Conservation (phyloP, 1,140 invertebrate species). For the Monomorium pharaonis region DNA sequence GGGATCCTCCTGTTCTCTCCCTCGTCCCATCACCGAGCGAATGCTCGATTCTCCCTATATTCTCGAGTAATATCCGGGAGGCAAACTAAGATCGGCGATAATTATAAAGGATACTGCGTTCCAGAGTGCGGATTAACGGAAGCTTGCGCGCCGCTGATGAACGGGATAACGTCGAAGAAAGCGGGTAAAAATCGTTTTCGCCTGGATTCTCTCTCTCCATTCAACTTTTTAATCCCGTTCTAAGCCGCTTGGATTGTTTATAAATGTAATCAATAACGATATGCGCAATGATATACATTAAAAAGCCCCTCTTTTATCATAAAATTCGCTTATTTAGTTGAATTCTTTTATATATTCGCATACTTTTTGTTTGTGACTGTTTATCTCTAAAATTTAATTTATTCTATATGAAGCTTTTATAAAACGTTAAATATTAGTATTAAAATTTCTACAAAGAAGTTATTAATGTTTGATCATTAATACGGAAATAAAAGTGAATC, state of each 20-base stretch:
- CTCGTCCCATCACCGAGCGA: background rate
- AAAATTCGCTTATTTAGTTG: background rate
- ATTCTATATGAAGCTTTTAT: background rate
- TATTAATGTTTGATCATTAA: background rate
- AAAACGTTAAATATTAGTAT: background rate
- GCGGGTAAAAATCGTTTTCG: background rate
- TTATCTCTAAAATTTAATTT: background rate
- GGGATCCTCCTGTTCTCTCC: constrained; percentile 28
- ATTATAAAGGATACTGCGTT: constrained; percentile 47
- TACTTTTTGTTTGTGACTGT: background rate
- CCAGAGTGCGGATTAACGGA: constrained; percentile 19
- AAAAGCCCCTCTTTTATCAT: background rate
- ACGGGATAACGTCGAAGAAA: background rate
- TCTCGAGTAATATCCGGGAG: constrained; percentile 13
- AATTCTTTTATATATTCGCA: background rate
- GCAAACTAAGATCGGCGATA: constrained; percentile 47
- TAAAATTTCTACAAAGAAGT: background rate
- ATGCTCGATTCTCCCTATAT: constrained; percentile 52
- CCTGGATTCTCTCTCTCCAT: background rate
- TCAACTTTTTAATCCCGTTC: background rate
- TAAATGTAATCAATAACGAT: background rate
- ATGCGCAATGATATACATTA: background rate
- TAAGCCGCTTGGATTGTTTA: constrained; percentile 3
- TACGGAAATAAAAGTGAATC: background rate
- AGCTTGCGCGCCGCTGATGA: constrained; percentile 2